Evolutionary conservation across 2,113 vertebrate species (phyloP), one percentile per base, ranked within the genome.

Genomic region (Xenus cinereus): DNA sequence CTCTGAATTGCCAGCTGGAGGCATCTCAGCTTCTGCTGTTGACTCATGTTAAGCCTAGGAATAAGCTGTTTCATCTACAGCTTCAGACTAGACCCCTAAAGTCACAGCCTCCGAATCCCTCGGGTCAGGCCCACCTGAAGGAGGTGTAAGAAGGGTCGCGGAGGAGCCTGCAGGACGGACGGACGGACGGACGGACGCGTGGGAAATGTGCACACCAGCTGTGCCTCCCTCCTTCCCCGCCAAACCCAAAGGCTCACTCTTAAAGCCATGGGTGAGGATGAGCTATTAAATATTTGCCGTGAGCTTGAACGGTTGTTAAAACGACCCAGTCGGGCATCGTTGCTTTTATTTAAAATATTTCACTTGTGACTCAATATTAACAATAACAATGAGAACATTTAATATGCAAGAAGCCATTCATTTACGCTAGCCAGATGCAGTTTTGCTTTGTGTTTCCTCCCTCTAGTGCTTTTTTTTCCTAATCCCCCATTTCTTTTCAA

Each of bases 281-380:
- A 77, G 87, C 68, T 12, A 39, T n/a, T 84, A 68, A 94, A 82
- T 77, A 71, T 63, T 73, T 87, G 76, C 93, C 90, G 23, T 2
- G 86, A 90, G 85, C 88, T 90, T 75, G 78, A 92, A 68, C 57
- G 37, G 51, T 89, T 56, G 32, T 37, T 87, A 93, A 87, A 91
- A 67, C 9, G 39, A 88, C 60, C 48, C 80, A 45, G 35, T 5
- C 10, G 76, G 73, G 87, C 72, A 74, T 43, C 51, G 22, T 54
- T 82, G 74, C 46, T 37, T 91, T 79, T 87, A 69, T 84, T 93
- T 86, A 39, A 94, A 96, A 76, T 63, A 73, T n/a, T 93, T 86
- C 89, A 24, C 72, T 89, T 24, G 56, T 69, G 84, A 72, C 60
- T 75, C 86, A 67, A 18, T 89, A 57, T 46, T 64, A 83, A 46